These are phyloP conservation scores for Drosophila repletoides DNA, from an alignment of 1,140 invertebrate species.

Conservation along the genomic window DNA sequence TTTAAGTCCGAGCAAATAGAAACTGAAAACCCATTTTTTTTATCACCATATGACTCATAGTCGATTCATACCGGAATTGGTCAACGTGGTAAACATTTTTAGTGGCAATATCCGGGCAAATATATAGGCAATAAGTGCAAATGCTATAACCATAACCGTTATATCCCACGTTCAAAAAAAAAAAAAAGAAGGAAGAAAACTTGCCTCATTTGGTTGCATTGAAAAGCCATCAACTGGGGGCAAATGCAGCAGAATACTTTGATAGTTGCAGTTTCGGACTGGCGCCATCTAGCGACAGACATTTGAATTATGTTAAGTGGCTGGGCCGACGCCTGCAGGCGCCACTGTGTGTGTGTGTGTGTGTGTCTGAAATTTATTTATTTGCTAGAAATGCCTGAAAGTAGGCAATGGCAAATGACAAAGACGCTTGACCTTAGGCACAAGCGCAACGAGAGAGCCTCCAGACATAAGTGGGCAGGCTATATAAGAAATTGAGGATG, in stretches of 20 bases:
- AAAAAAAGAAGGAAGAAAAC: too few relatives aligned
- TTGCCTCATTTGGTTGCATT: constrained; percentile 19
- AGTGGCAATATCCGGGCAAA: constrained; percentile 3
- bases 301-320: constrained; percentile 68
- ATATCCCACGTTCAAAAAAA: not conserved
- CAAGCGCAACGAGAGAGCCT: constrained; percentile 47
- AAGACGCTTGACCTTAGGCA: constrained; percentile 74
- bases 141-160: constrained; percentile 15
- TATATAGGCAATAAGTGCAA: not conserved
- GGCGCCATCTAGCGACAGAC: constrained; percentile 43
- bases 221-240: not conserved
- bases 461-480: constrained; percentile 26
- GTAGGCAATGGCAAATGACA: constrained; percentile 56
- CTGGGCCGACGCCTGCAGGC: constrained; percentile 33
- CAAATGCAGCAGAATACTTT: not conserved
- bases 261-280: constrained; percentile 12
- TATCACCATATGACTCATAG: not conserved
- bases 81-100: constrained; percentile 4
- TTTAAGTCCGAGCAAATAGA: too few relatives aligned
- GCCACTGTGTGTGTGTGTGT: constrained; percentile 14
- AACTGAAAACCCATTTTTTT: too few relatives aligned
- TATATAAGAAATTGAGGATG: constrained; percentile 15
- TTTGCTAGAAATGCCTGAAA: constrained; percentile 56
- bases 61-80: constrained; percentile 3
- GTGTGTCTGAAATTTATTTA: constrained; percentile 57